These are phyloP conservation scores for Lottia scabra DNA, from an alignment of 2,888 invertebrate genomes.

Conservation along the genomic window DNA sequence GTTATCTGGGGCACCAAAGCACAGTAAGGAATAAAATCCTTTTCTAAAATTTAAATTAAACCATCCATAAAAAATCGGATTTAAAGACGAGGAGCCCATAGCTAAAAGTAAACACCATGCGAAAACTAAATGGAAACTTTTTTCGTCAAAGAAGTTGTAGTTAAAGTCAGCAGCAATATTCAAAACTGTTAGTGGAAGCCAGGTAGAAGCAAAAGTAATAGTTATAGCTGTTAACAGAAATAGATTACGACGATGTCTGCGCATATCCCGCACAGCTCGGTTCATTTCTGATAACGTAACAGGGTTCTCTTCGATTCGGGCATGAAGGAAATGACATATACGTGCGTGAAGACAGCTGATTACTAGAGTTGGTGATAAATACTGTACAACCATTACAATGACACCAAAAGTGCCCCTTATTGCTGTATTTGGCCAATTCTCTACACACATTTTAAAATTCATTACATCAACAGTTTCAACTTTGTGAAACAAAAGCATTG, in stretches of 20 bases:
- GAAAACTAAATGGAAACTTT: constrained; percentile 65
- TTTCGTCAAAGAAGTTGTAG: constrained; percentile 46
- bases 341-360: constrained; percentile 51
- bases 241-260: constrained; percentile 63
- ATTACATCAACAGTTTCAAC: constrained; percentile 58
- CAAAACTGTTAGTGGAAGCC: constrained; percentile 62
- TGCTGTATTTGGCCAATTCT: constrained; percentile 53
- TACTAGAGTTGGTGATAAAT: constrained; percentile 49
- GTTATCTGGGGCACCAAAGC: not conserved
- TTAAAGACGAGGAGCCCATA: constrained; percentile 58
- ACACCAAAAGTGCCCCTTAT: constrained; percentile 50
- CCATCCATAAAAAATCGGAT: constrained; percentile 64
- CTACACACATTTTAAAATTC: constrained; percentile 52
- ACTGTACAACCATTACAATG: constrained; percentile 55
- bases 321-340: constrained; percentile 67
- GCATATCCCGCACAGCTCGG: constrained; percentile 48
- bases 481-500: constrained; percentile 55
- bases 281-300: constrained; percentile 37
- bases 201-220: constrained; percentile 58
- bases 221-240: constrained; percentile 64
- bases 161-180: constrained; percentile 62
- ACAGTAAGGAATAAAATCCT: constrained; percentile 27
- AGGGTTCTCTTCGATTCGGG: constrained; percentile 60
- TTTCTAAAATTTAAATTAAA: constrained; percentile 58
- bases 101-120: constrained; percentile 58